These are phyloP conservation scores for Tetramorium simillimum DNA, from an alignment of 1,140 invertebrate species.

Conservation along the genomic window DNA sequence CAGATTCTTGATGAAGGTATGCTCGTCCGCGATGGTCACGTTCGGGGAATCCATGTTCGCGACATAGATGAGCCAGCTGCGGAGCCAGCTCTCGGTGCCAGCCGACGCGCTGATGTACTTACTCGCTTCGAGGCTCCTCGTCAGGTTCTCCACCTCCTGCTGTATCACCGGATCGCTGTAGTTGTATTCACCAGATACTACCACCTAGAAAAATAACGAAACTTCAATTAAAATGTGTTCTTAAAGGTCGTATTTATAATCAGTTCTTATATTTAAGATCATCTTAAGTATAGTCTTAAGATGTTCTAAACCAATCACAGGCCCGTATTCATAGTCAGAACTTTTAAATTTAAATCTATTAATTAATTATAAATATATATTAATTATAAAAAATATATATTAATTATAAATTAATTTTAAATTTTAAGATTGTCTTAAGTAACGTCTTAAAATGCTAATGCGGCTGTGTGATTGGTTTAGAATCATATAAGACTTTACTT, in stretches of 20 bases:
- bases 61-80: conserved; percentile 93
- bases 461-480: too few species aligned
- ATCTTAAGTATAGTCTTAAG: too few species aligned
- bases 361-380: too few species aligned
- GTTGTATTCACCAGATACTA: conserved; percentile 93
- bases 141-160: conserved; percentile 91
- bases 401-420: too few species aligned
- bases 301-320: too few species aligned
- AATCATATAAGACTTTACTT: too few species aligned
- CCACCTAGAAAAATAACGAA: conserved; percentile 88
- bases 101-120: conserved; percentile 91
- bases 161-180: conserved; percentile 94
- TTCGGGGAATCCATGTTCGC: conserved; percentile 90
- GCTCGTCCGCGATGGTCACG: conserved; percentile 90
- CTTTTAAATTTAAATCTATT: too few species aligned
- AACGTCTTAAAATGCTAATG: too few species aligned
- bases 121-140: conserved; percentile 92
- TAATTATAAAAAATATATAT: too few species aligned
- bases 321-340: too few species aligned
- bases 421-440: too few species aligned
- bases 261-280: too few species aligned
- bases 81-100: conserved; percentile 96
- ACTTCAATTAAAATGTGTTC: background rate
- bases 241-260: background rate
- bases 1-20: conserved; percentile 90